phyloP scores from a whole-genome alignment of 1,140 invertebrate genomes.

The Latrodectus geometricus region DNA sequence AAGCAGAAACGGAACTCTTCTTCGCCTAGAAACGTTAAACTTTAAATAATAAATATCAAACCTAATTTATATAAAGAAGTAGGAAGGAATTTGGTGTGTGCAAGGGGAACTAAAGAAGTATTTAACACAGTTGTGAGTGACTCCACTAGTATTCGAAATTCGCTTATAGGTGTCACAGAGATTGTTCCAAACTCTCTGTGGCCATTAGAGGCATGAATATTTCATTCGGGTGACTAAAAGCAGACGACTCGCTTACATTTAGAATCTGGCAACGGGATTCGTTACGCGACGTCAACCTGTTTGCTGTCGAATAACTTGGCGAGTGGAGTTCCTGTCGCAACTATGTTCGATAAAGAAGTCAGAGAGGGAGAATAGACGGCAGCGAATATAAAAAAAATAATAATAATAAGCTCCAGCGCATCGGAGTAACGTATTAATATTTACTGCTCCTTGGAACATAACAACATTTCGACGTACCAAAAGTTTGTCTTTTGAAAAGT shows the following conservation, averaged over 20 bases:
- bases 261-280: constrained; percentile 43
- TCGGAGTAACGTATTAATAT: constrained; percentile 53
- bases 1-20: neutral
- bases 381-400: neutral
- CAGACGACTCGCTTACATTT: constrained; percentile 45
- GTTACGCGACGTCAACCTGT: constrained; percentile 54
- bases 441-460: constrained; percentile 24
- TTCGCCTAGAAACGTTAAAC: neutral
- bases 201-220: constrained; percentile 47
- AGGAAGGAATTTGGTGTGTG: constrained; percentile 15
- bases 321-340: constrained; percentile 2
- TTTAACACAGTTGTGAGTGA: constrained; percentile 23
- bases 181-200: constrained; percentile 13
- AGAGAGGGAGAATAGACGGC: constrained; percentile 4
- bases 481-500: constrained; percentile 49
- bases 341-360: constrained; percentile 43
- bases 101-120: constrained; percentile 10
- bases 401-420: neutral
- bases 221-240: neutral
- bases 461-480: constrained; percentile 25
- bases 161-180: constrained; percentile 52
- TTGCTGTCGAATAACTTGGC: constrained; percentile 40
- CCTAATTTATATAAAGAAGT: constrained; percentile 36
- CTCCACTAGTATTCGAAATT: constrained; percentile 22
- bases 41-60: constrained; percentile 58